A percentile compares a stretch with the other conserved stretches of the same genome.
phyloP scores from a whole-genome alignment of 2,113 vertebrate genomes.

The Coturnix japonica region DNA sequence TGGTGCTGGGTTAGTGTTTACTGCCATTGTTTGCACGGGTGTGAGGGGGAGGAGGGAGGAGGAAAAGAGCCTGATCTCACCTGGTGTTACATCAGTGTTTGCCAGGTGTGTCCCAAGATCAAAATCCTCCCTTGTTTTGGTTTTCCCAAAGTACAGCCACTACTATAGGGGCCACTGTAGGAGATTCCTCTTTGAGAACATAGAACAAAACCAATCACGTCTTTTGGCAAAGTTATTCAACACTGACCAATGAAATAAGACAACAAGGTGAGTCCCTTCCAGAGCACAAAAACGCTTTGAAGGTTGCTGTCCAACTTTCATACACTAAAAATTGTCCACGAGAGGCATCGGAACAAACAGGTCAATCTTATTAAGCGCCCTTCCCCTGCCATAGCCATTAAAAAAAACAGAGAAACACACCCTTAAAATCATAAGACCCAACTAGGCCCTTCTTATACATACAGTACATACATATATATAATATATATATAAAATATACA shows the following conservation, averaged over 20 bases:
- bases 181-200: conserved; percentile 60
- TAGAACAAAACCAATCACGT: conserved; percentile 35
- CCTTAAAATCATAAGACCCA: conserved; percentile 65
- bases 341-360: conserved; percentile 56
- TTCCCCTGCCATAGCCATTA: conserved; percentile 64
- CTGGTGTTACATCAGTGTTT: neutral
- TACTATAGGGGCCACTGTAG: conserved; percentile 63
- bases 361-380: conserved; percentile 47
- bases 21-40: neutral
- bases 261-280: conserved; percentile 15
- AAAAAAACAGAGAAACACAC: conserved; percentile 67
- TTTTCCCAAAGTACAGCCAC: conserved; percentile 59
- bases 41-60: neutral
- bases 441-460: conserved; percentile 77
- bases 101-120: neutral
- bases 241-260: conserved; percentile 52
- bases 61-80: neutral
- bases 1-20: conserved; percentile 51
- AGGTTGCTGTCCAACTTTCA: conserved; percentile 48
- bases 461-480: conserved; percentile 77
- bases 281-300: conserved; percentile 5
- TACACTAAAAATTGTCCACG: conserved; percentile 34
- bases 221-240: conserved; percentile 63
- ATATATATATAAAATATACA: conserved; percentile 79
- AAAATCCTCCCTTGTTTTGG: conserved; percentile 34